Percentiles rank a stretch among this genome's conserved stretches.
These are phyloP conservation scores for Poeciliopsis retropinna DNA, from an alignment of 2,113 vertebrate species.

Conservation along the genomic window DNA sequence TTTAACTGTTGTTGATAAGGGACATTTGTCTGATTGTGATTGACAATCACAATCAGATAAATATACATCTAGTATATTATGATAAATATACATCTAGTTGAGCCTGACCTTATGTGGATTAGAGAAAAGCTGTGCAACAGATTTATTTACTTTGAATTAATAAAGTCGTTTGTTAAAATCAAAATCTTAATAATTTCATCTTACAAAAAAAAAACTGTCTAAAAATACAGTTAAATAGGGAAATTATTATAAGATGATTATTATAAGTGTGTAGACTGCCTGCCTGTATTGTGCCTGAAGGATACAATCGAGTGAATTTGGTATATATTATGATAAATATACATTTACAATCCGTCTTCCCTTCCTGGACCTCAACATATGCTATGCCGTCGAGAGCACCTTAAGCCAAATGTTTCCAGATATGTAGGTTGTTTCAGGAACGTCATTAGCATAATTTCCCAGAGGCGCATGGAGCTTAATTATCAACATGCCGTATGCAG, in stretches of 20 bases:
- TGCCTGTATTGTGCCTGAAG: background rate
- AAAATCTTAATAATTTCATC: background rate
- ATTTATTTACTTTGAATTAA: too few relatives aligned
- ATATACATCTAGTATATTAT: too few relatives aligned
- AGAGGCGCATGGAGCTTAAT: conserved; percentile 72
- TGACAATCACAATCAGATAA: too few relatives aligned
- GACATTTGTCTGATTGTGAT: too few relatives aligned
- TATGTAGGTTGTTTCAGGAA: conserved; percentile 54
- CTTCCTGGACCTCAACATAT: conserved; percentile 15
- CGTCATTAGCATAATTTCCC: conserved; percentile 78
- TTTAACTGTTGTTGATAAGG: too few relatives aligned
- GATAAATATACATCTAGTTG: too few relatives aligned
- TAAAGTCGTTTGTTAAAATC: too few relatives aligned
- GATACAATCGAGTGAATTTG: background rate
- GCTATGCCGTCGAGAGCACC: conserved; percentile 39
- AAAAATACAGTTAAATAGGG: background rate
- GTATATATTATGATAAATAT: background rate
- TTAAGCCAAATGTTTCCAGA: conserved; percentile 53
- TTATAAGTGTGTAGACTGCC: background rate
- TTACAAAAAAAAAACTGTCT: background rate
- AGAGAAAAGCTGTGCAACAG: too few relatives aligned
- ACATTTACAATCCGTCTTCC: conserved; percentile 5
- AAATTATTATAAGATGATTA: background rate
- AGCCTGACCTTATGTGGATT: too few relatives aligned
- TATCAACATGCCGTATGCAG: conserved; percentile 71